These are phyloP conservation scores for Autographa gamma DNA, from an alignment of 2,888 invertebrate species.

Conservation along the genomic window DNA sequence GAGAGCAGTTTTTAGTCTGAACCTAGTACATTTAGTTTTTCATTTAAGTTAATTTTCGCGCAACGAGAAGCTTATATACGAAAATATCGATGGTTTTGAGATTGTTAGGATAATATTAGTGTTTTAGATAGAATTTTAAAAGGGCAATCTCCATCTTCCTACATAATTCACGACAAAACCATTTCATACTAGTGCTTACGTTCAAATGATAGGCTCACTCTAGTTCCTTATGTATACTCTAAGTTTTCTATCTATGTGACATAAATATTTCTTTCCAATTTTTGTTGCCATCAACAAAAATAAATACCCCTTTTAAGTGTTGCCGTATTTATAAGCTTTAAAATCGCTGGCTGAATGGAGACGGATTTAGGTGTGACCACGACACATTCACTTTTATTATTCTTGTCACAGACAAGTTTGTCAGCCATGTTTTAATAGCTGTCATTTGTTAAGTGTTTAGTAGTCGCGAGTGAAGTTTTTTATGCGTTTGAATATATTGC, in stretches of 20 bases:
- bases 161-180: too few relatives aligned
- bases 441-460: conserved; percentile 54
- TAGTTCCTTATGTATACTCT: too few relatives aligned
- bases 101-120: too few relatives aligned
- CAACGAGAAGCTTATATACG: too few relatives aligned
- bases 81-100: too few relatives aligned
- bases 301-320: conserved; percentile 42
- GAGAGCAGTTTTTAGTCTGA: too few relatives aligned
- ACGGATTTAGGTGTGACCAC: conserved; percentile 45
- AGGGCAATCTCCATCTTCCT: too few relatives aligned
- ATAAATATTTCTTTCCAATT: conserved; percentile 49
- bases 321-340: conserved; percentile 41
- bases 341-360: conserved; percentile 41
- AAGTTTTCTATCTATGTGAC: conserved; percentile 36
- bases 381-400: conserved; percentile 53
- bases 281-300: conserved; percentile 41
- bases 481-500: conserved; percentile 35
- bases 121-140: too few relatives aligned
- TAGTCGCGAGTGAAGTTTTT: conserved; percentile 43
- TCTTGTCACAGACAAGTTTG: conserved; percentile 53
- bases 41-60: too few relatives aligned
- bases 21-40: too few relatives aligned
- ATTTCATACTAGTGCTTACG: too few relatives aligned
- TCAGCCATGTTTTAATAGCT: conserved; percentile 46
- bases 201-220: too few relatives aligned